phyloP scores from a whole-genome alignment of 2,797 vertebrate species.

The Sebastes diaconus region DNA sequence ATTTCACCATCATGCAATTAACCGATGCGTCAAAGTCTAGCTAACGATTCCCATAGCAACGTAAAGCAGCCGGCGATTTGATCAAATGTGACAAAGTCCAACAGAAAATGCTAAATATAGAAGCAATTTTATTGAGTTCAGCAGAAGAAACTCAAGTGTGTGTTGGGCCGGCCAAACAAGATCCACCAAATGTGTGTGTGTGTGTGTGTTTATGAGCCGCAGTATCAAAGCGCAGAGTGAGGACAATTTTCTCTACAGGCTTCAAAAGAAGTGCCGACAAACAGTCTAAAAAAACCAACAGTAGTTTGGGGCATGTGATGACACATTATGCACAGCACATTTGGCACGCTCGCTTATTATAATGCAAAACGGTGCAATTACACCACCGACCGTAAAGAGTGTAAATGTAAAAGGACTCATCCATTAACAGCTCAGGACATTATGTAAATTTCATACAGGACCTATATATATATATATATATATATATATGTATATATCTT shows the following conservation, averaged over 20 bases:
- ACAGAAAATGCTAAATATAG: conserved; percentile 23
- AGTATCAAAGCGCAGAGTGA: background rate
- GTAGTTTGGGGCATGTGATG: conserved; percentile 11
- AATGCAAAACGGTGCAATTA: conserved; percentile 1
- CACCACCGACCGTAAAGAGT: background rate
- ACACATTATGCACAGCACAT: conserved; percentile 28
- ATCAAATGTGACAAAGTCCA: conserved; percentile 41
- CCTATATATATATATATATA: no score
- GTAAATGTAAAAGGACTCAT: background rate
- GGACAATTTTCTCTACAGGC: background rate
- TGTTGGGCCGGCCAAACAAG: background rate
- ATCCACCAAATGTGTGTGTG: no score
- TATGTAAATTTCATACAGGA: background rate
- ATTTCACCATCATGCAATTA: conserved; percentile 48
- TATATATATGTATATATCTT: no score
- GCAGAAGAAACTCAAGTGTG: background rate
- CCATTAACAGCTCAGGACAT: background rate
- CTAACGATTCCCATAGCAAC: conserved; percentile 36
- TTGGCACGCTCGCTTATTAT: conserved; percentile 15
- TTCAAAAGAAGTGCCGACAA: conserved; percentile 12
- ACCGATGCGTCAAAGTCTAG: conserved; percentile 66
- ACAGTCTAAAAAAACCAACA: background rate
- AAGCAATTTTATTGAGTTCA: background rate
- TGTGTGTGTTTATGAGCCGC: background rate
- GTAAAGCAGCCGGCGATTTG: background rate